Evolutionary conservation across 2,888 invertebrate species (phyloP).

Genomic region (Cosmorhoe ocellata): DNA sequence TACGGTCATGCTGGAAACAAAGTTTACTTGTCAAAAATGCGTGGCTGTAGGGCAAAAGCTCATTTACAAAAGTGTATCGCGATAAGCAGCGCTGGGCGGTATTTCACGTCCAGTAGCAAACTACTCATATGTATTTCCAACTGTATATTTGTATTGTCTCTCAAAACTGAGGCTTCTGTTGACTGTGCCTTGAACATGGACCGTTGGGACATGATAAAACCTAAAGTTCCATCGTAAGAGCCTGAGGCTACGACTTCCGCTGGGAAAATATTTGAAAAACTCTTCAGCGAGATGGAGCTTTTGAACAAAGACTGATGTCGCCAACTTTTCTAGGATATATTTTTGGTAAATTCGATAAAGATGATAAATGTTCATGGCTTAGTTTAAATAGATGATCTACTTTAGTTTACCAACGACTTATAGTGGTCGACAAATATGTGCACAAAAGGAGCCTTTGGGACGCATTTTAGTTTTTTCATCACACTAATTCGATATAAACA

Average conservation of each 20-base stretch:
- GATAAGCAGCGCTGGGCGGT: too few relatives aligned
- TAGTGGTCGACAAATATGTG: too few relatives aligned
- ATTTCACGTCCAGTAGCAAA: not conserved
- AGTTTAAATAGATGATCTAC: too few relatives aligned
- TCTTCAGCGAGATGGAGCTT: conserved; percentile 16
- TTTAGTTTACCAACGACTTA: too few relatives aligned
- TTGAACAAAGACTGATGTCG: conserved; percentile 20
- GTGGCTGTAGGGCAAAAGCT: too few relatives aligned
- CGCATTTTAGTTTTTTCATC: too few relatives aligned
- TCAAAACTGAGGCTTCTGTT: conserved; percentile 6
- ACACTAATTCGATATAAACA: too few relatives aligned
- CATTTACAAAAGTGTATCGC: too few relatives aligned
- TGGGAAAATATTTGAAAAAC: conserved; percentile 32
- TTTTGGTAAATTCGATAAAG: conserved; percentile 9
- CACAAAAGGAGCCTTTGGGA: too few relatives aligned
- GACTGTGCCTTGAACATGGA: conserved; percentile 5
- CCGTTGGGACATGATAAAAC: conserved; percentile 26
- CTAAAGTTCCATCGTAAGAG: conserved; percentile 9
- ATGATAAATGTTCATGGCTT: too few relatives aligned
- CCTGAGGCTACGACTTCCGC: conserved; percentile 6
- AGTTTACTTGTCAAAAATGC: too few relatives aligned
- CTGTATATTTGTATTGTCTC: conserved; percentile 8
- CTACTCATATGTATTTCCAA: not conserved
- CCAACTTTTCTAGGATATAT: conserved; percentile 10
- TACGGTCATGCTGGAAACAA: too few relatives aligned